These are phyloP conservation scores for Drosophila neonasuta DNA, from an alignment of 2,888 invertebrate genomes.

Conservation along the genomic window DNA sequence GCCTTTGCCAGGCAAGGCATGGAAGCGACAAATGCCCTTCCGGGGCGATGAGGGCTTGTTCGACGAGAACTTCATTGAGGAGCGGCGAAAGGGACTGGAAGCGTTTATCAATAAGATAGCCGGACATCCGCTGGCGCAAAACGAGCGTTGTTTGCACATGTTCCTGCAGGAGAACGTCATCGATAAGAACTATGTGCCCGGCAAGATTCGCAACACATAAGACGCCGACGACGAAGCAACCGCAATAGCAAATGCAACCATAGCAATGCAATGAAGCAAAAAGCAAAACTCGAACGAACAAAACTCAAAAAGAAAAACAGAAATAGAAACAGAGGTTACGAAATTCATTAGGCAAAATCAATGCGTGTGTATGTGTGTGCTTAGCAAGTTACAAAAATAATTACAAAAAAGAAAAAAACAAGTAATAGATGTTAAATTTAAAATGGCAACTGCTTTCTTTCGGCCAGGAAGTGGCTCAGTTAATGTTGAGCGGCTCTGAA, in stretches of 20 bases:
- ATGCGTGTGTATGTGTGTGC: slow-evolving; percentile 60
- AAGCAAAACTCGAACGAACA: slow-evolving; percentile 71
- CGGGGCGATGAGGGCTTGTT: slow-evolving; percentile 99
- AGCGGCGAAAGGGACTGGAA: slow-evolving; percentile 98
- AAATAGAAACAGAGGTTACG: slow-evolving; percentile 41
- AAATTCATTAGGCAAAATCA: slow-evolving; percentile 66
- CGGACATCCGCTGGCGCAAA: slow-evolving; percentile 99
- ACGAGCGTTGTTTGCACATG: slow-evolving; percentile 99
- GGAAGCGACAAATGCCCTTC: slow-evolving; percentile 99
- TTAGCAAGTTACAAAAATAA: slow-evolving; percentile 53
- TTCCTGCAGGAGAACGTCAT: slow-evolving; percentile 98
- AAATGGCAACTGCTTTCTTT: slow-evolving; percentile 64
- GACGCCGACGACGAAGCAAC: slow-evolving; percentile 4
- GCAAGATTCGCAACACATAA: slow-evolving; percentile 98
- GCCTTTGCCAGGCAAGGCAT: slow-evolving; percentile 97
- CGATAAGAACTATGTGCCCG: slow-evolving; percentile 99
- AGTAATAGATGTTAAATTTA: slow-evolving; percentile 48
- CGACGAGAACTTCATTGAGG: slow-evolving; percentile 99
- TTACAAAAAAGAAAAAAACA: slow-evolving; percentile 17
- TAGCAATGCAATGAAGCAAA: slow-evolving; percentile 61
- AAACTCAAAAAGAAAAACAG: slow-evolving; percentile 25
- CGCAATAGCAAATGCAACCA: slow-evolving; percentile 24
- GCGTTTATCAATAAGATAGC: slow-evolving; percentile 99
- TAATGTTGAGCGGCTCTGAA: slow-evolving; percentile 67
- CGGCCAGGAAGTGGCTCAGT: slow-evolving; percentile 59